Evolutionary conservation across 2,113 vertebrate species (phyloP).

Genomic region (Perognathus longimembris): DNA sequence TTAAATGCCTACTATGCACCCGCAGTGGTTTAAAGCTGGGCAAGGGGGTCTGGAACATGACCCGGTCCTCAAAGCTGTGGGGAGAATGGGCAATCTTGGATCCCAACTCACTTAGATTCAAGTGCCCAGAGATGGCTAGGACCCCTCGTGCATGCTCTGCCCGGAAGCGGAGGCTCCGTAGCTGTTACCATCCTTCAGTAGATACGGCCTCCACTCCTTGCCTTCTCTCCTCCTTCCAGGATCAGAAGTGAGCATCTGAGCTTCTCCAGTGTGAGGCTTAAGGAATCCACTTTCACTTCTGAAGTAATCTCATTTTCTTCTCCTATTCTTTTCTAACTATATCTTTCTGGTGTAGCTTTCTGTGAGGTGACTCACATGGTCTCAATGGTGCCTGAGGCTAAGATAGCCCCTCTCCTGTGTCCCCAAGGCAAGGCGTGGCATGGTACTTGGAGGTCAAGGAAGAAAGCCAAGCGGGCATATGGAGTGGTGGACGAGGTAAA

Average conservation of each 20-base stretch:
- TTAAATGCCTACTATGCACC: slow-evolving; percentile 18
- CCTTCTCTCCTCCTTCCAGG: not conserved
- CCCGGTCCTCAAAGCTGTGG: not conserved
- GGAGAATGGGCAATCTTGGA: not conserved
- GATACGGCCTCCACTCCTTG: not conserved
- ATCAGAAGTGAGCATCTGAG: not conserved
- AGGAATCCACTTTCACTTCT: not conserved
- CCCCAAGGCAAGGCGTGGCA: not conserved
- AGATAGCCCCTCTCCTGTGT: not conserved
- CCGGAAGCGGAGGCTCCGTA: not conserved
- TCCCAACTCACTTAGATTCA: not conserved
- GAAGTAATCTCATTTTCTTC: not conserved
- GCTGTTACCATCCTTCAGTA: not conserved
- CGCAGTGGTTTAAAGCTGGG: not conserved
- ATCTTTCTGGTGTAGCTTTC: not conserved
- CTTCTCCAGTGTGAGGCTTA: not conserved
- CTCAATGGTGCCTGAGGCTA: not conserved
- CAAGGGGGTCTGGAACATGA: not conserved
- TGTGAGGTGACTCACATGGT: not conserved
- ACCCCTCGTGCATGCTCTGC: too few species aligned
- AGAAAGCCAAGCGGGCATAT: not conserved
- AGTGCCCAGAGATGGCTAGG: not conserved
- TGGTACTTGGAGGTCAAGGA: not conserved
- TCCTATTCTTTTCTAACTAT: not conserved
- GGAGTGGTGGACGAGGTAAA: not conserved